Conservation (phyloP, 2,797 vertebrate genomes). For the Enteromius afrohamiltoni region DNA sequence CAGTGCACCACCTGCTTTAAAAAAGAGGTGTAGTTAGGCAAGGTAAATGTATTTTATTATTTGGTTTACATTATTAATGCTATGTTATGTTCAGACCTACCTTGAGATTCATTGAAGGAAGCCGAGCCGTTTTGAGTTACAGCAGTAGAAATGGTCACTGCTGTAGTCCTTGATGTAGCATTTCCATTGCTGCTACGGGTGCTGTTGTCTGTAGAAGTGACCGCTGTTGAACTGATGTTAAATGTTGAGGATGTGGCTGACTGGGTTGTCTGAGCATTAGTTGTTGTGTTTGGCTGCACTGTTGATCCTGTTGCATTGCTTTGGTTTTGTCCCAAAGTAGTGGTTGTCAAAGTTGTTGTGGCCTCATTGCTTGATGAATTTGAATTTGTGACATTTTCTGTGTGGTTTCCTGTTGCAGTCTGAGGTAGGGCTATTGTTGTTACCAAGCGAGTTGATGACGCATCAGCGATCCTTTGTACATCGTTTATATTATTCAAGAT, state of each 20-base stretch:
- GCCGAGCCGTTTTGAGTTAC: conserved; percentile 9
- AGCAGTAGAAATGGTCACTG: not conserved
- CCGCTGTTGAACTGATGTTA: conserved; percentile 17
- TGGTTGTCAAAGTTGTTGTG: conserved; percentile 21
- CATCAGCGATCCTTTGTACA: not conserved
- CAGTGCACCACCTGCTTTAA: conserved; percentile 55
- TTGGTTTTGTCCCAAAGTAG: not conserved
- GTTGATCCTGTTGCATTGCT: conserved; percentile 22
- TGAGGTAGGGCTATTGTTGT: not conserved
- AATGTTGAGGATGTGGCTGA: conserved; percentile 28
- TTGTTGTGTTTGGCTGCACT: conserved; percentile 24
- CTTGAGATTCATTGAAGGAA: conserved; percentile 28
- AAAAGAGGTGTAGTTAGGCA: not conserved
- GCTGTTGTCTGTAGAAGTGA: conserved; percentile 46
- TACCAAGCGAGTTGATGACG: not conserved
- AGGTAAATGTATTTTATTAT: conserved; percentile 12
- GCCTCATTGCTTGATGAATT: conserved; percentile 32
- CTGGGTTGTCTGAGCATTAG: conserved; percentile 5
- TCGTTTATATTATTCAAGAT: conserved; percentile 11
- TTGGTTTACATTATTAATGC: conserved; percentile 1
- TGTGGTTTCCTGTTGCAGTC: conserved; percentile 34
- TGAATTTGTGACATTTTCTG: conserved; percentile 30
- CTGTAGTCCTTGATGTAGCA: conserved; percentile 42
- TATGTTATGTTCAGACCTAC: conserved; percentile 14
- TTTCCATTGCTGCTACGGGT: conserved; percentile 51